Evolutionary conservation across 2,797 vertebrate genomes (phyloP).

Genomic region (Micrastur ruficollis): DNA sequence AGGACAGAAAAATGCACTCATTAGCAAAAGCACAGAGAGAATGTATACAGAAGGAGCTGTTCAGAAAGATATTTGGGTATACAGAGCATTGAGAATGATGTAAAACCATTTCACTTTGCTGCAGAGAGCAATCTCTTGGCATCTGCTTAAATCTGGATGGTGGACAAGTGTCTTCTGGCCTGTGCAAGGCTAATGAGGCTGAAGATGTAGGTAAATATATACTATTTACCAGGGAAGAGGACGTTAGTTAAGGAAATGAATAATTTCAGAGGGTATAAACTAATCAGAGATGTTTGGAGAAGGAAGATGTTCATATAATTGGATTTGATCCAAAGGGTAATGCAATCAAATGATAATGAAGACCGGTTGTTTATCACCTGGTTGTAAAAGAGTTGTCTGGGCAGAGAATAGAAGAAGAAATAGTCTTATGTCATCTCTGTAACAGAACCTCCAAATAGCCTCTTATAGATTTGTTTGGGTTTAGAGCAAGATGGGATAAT

Average conservation of each 20-base stretch:
- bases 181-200: background rate
- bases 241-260: background rate
- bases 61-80: background rate
- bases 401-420: background rate
- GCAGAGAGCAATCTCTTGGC: background rate
- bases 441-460: background rate
- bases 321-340: constrained; percentile 1
- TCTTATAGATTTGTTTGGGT: background rate
- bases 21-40: background rate
- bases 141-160: background rate
- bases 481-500: background rate
- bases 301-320: background rate
- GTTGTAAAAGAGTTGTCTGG: background rate
- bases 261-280: background rate
- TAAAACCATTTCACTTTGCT: background rate
- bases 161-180: background rate
- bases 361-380: background rate
- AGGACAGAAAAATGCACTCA: background rate
- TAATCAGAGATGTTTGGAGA: constrained; percentile 5
- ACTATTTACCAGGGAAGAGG: background rate
- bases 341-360: background rate
- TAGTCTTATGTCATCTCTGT: background rate
- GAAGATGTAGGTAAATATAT: background rate
- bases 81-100: background rate
- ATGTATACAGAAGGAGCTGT: background rate